These are phyloP conservation scores for Actinopyga echinites DNA, from an alignment of 53 echinoderm and acorn worm species.

Conservation along the genomic window DNA sequence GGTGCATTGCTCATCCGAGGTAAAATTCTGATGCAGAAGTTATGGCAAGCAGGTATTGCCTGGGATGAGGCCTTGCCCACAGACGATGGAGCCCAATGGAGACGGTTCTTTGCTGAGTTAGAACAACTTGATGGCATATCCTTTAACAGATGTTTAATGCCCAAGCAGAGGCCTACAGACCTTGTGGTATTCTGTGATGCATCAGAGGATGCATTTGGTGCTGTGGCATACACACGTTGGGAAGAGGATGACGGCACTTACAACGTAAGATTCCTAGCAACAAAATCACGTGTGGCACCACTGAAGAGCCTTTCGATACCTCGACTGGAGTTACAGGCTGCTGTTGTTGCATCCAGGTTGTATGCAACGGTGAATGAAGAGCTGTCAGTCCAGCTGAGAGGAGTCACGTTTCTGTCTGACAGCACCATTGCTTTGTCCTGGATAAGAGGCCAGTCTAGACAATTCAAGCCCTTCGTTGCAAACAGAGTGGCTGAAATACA, in stretches of 20 bases:
- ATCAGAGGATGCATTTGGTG: slow-evolving; percentile 50
- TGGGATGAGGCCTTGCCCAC: slow-evolving; percentile 39
- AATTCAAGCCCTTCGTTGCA: slow-evolving; percentile 56
- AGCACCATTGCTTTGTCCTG: slow-evolving; percentile 57
- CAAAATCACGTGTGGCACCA: slow-evolving; percentile 63
- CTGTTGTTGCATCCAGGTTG: slow-evolving; percentile 50
- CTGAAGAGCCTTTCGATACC: slow-evolving; percentile 49
- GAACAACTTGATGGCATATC: not conserved
- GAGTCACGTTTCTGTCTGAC: slow-evolving; percentile 16
- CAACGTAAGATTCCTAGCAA: slow-evolving; percentile 45
- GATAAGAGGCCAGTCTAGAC: slow-evolving; percentile 53
- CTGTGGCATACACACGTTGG: slow-evolving; percentile 56
- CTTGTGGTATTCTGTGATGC: slow-evolving; percentile 43
- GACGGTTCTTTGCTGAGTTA: slow-evolving; percentile 19
- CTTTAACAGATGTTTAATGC: slow-evolving; percentile 12
- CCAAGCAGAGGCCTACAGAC: not conserved
- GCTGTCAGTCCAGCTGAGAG: not conserved
- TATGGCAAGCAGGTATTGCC: slow-evolving; percentile 40
- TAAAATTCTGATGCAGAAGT: slow-evolving; percentile 51
- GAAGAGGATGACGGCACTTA: slow-evolving; percentile 15
- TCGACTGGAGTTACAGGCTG: slow-evolving; percentile 62
- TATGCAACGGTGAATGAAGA: slow-evolving; percentile 18
- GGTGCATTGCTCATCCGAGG: slow-evolving; percentile 35
- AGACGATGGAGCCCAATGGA: slow-evolving; percentile 31
- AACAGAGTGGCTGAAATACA: slow-evolving; percentile 61